Base-by-base conservation (phyloP, 2,888 invertebrate species). In the Rhagophthalmus giganteus region DNA sequence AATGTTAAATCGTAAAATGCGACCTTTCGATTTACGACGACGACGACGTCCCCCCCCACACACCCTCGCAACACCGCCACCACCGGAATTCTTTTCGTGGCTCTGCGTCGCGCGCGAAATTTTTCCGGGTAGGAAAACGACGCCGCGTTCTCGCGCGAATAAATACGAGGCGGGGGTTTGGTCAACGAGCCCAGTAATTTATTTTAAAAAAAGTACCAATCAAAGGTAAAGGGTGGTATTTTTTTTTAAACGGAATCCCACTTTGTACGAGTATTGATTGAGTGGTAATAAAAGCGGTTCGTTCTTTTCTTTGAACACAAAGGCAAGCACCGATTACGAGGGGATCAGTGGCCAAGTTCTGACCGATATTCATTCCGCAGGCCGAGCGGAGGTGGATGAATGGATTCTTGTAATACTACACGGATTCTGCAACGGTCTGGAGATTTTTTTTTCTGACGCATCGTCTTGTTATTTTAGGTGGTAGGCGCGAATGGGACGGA, bases 311-410 rank as follows among this genome's bases (percentile, higher is more conserved):
- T 40, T 39, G 39, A 39, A 34, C 34, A 54, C 48, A 44, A 48
- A 48, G n/a, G 48, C 48, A 48, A 47, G 41, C 39, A 42, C 13
- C 42, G 44, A 54, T 48, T 44, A 44, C 44, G 39, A 48, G 40
- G n/a, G 54, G 44, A 48, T 48, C 44, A 35, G 39, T 44, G 51
- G 45, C 45, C 50, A 45, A 51, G 51, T 51, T 45, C 38, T 50
- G 42, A 55, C 38, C 50, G 47, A 50, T 44, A 44, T 50, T 44
- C 45, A 41, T 50, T 20, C 7, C 7, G 7, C 39, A 27, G 37
- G 13, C 34, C n/a, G 40, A 39, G 25, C 20, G 39, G 38, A 45
- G 54, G 44, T 28, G 26, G 39, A 37, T 46, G 37, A 46, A 45
- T 34, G 32, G 45, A 46, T 46, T 42, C 25, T 35, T 24, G 52